Base-by-base conservation (phyloP, 2,888 invertebrate genomes). In the Parnassius mnemosyne region DNA sequence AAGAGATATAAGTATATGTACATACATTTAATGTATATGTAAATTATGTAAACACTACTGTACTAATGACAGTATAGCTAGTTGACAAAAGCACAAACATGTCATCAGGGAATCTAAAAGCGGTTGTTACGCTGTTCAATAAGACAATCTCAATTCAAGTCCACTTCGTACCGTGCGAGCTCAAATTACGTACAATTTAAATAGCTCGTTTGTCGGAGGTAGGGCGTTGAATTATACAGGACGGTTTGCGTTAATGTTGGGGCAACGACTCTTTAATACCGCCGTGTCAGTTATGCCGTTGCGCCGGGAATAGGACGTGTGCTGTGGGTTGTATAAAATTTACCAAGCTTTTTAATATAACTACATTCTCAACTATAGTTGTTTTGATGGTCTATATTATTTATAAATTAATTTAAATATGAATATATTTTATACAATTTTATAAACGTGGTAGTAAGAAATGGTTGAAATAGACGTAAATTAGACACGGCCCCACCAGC, bases 181-280 rank as follows among this genome's bases (percentile, higher is more conserved):
- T 56, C 46, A 55, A 51, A 63, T 60, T 60, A 63, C 56, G 44
- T 63, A 55, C 55, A 63, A 60, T 63, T 56, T 60, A 56, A 63
- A 60, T 56, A 20, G 55, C 59, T 52, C 55, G 59, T 68, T 67
- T 67, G 71, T 67, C 69, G 69, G 71, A 68, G 72, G 69, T 67
- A 67, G 66, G 70, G 70, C 67, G 66, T 67, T 66, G 70, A 69
- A 73, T 71, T 73, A 68, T 68, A 66, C 68, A 56, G 68, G 63
- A 65, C 64, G 57, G 63, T 61, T 58, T 16, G 61, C 56, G 58
- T 57, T 70, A 73, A 72, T 72, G 70, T 65, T 65, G 66, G 73
- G 68, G 69, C 68, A 73, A 69, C 66, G 73, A 70, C 67, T 61
- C 68, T 67, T 65, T 72, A 73, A 73, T 69, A 56, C 63, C 55